Evolutionary conservation across 2,888 invertebrate species (phyloP), one percentile per base, ranked within the genome.

Genomic region (Eulithis testata): DNA sequence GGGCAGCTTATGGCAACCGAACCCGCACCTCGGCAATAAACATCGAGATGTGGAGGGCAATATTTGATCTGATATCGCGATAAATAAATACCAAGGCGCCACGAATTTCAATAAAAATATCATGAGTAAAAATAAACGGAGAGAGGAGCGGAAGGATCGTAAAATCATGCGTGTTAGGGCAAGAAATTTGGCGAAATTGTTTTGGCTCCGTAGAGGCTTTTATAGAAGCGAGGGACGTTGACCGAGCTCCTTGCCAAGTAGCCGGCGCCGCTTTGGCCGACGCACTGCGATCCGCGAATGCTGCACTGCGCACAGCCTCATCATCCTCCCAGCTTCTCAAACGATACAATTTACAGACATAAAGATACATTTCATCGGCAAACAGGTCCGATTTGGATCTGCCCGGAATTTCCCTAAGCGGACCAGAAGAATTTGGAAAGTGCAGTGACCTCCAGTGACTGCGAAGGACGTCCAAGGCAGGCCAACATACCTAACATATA

Each of bases 181-280:
- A 89, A 88, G 91, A 88, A 88, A 87, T 90, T 91, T 87, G 89
- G 87, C 83, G 84, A 89, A 93, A 93, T 92, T 91, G 91, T 91
- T 91, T 92, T 92, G 93, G 93, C 86, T 85, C 80, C 85, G 83
- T 79, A 81, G 81, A 91, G 91, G 90, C 90, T 90, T 91, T 92
- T 91, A 91, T 91, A 82, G 85, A 82, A 81, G 76, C 80, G 73
- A 82, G 21, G 82, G 84, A 91, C 90, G 85, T 85, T 92, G 92
- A 92, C 91, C 91, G 91, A 88, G 82, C 76, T 81, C 81, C 75
- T 78, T 92, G 93, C 93, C 93, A 93, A 92, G 87, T 86, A 79
- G 83, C 86, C 86, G 93, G 92, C 93, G 93, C 93, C 92, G 77
- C 78, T 83, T 81, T 85, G 89, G 73, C 89, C 88, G 90, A 88